Conservation (phyloP, 2,113 vertebrate genomes). For the Elephas maximus region DNA sequence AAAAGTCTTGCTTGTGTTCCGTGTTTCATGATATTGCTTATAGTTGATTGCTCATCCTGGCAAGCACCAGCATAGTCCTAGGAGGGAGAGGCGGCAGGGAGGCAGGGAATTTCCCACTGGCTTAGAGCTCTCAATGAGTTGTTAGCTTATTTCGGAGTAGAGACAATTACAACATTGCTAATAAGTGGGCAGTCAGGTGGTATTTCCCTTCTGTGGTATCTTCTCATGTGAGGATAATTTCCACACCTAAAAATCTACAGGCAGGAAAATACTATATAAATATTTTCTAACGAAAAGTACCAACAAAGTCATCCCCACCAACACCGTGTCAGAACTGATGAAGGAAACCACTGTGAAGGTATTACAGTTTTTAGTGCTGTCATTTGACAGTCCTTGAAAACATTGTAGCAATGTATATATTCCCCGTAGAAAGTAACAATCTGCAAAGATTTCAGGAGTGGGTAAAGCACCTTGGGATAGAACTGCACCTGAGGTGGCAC, state of each 20-base stretch:
- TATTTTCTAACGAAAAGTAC: slow-evolving; percentile 84
- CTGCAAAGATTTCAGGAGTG: slow-evolving; percentile 71
- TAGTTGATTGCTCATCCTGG: slow-evolving; percentile 10
- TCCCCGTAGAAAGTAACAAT: slow-evolving; percentile 55
- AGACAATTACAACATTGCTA: slow-evolving; percentile 54
- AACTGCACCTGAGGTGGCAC: slow-evolving; percentile 39
- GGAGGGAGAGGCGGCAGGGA: not conserved
- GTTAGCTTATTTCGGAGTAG: slow-evolving; percentile 60
- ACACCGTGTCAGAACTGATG: slow-evolving; percentile 79
- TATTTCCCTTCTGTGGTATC: slow-evolving; percentile 63
- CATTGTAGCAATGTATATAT: slow-evolving; percentile 62
- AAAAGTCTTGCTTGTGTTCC: not conserved
- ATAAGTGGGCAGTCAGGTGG: slow-evolving; percentile 58
- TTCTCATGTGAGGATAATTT: slow-evolving; percentile 71
- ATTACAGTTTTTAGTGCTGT: slow-evolving; percentile 82
- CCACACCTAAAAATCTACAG: slow-evolving; percentile 72
- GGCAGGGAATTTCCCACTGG: slow-evolving; percentile 44
- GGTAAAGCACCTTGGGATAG: slow-evolving; percentile 72
- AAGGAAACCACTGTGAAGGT: slow-evolving; percentile 73
- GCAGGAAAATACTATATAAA: slow-evolving; percentile 77
- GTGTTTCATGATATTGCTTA: not conserved
- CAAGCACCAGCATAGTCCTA: slow-evolving; percentile 19
- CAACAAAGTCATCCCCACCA: slow-evolving; percentile 78
- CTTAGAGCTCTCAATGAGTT: not conserved
- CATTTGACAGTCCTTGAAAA: slow-evolving; percentile 79